phyloP scores from a whole-genome alignment of 2,888 invertebrate species.

The Syrista parreyssii region DNA sequence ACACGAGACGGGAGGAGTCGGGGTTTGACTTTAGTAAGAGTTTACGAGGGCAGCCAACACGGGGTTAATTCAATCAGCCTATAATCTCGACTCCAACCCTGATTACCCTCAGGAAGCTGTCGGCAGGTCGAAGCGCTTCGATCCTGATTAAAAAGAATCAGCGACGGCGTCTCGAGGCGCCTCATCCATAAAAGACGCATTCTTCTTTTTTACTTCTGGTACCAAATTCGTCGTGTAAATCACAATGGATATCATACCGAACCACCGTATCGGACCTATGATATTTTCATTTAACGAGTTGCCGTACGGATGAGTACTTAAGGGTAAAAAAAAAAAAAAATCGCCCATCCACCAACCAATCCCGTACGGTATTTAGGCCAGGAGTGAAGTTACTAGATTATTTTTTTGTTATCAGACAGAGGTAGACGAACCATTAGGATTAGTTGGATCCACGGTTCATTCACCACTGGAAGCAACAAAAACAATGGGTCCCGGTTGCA shows the following conservation, averaged over 20 bases:
- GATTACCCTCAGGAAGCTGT: conserved; percentile 44
- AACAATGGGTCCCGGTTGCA: conserved; percentile 46
- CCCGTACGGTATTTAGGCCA: not conserved
- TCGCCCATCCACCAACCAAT: not conserved
- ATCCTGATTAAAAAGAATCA: conserved; percentile 49
- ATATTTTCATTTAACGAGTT: conserved; percentile 3
- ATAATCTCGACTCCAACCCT: conserved; percentile 62
- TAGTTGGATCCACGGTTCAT: conserved; percentile 42
- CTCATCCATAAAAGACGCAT: not conserved
- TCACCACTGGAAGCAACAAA: conserved; percentile 43
- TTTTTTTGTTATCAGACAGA: conserved; percentile 35
- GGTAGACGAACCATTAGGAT: conserved; percentile 39
- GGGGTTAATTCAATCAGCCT: conserved; percentile 64
- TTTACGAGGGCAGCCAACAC: conserved; percentile 63
- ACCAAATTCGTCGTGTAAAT: not conserved
- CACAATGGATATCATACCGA: not conserved
- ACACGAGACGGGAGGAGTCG: conserved; percentile 64
- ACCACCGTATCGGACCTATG: not conserved
- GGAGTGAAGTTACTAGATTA: conserved; percentile 9
- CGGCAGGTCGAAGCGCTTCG: conserved; percentile 41
- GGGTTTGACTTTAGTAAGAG: conserved; percentile 60
- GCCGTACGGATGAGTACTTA: conserved; percentile 1
- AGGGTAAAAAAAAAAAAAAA: not conserved
- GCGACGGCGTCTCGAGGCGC: conserved; percentile 1
- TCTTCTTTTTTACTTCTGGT: not conserved